Conservation (phyloP, 1,140 invertebrate species). For the Drosophila tani region DNA sequence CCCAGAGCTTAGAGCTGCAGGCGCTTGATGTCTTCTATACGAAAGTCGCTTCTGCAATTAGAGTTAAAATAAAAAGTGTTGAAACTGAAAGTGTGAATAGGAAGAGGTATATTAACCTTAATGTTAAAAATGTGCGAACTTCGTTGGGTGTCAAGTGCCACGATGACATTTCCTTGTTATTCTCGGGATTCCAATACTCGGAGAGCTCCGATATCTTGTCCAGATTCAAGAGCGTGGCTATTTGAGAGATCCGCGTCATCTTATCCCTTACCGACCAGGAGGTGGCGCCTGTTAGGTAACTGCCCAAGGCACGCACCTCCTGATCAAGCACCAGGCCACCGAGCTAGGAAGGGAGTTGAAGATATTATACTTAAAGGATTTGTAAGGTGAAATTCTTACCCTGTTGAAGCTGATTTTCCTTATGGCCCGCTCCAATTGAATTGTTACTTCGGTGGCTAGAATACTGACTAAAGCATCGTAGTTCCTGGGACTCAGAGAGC, state of each 20-base stretch:
- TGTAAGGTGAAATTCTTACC: slow-evolving; percentile 85
- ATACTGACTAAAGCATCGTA: slow-evolving; percentile 93
- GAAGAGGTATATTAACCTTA: too few relatives aligned
- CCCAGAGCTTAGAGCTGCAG: slow-evolving; percentile 88
- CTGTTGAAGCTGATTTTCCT: slow-evolving; percentile 95
- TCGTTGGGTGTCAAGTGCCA: slow-evolving; percentile 95
- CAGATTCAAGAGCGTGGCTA: slow-evolving; percentile 95
- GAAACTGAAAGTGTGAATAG: slow-evolving; percentile 26
- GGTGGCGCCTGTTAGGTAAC: slow-evolving; percentile 91
- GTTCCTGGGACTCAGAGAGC: slow-evolving; percentile 90
- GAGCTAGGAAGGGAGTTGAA: slow-evolving; percentile 86
- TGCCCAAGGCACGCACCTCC: slow-evolving; percentile 94
- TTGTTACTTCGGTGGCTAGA: slow-evolving; percentile 92
- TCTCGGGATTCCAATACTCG: slow-evolving; percentile 91
- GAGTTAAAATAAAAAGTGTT: neutral
- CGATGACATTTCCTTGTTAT: slow-evolving; percentile 89
- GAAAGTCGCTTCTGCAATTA: slow-evolving; percentile 89
- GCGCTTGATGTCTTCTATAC: slow-evolving; percentile 91
- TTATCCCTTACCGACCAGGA: slow-evolving; percentile 97
- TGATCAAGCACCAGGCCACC: slow-evolving; percentile 97
- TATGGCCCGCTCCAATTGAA: slow-evolving; percentile 94
- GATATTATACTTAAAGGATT: neutral
- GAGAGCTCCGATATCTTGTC: slow-evolving; percentile 92
- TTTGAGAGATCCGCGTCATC: slow-evolving; percentile 95
- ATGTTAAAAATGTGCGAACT: slow-evolving; percentile 90